These are phyloP conservation scores for Eristalinus sepulchralis DNA, from an alignment of 2,888 invertebrate genomes.

Conservation along the genomic window DNA sequence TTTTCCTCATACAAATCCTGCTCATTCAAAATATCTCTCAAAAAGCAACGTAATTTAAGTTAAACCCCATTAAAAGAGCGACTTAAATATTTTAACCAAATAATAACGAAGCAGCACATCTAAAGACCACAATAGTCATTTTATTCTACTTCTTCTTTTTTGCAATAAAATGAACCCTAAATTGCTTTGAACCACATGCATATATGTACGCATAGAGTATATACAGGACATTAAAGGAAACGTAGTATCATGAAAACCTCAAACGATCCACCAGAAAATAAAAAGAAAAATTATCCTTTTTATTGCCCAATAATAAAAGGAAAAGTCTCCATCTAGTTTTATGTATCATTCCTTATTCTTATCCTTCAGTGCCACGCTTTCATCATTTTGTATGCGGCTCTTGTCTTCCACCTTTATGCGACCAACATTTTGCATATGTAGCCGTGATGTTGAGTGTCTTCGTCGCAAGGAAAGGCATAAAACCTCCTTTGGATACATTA, in stretches of 20 bases:
- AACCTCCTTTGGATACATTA: constrained; percentile 33
- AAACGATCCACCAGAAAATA: constrained; percentile 68
- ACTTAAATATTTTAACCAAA: constrained; percentile 38
- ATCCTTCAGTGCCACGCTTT: constrained; percentile 65
- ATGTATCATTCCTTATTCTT: constrained; percentile 49
- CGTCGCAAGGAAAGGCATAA: constrained; percentile 34
- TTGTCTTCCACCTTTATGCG: constrained; percentile 63
- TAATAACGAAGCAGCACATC: constrained; percentile 21
- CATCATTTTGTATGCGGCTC: constrained; percentile 63
- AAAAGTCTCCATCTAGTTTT: constrained; percentile 62
- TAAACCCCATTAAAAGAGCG: not conserved
- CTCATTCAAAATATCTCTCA: not conserved
- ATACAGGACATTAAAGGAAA: constrained; percentile 46
- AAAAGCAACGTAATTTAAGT: not conserved
- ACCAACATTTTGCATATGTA: constrained; percentile 60
- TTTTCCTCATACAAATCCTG: not conserved
- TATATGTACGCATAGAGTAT: not conserved
- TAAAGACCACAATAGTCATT: constrained; percentile 13
- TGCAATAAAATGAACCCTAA: constrained; percentile 63
- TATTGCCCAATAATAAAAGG: constrained; percentile 71
- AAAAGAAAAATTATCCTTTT: constrained; percentile 69
- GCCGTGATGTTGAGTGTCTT: constrained; percentile 12
- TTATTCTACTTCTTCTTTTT: not conserved
- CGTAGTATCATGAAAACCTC: constrained; percentile 57
- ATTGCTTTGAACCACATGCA: constrained; percentile 50